A percentile compares a stretch with the other conserved stretches of the same genome.
Conservation (phyloP, 2,888 invertebrate genomes). For the Noctua janthina region DNA sequence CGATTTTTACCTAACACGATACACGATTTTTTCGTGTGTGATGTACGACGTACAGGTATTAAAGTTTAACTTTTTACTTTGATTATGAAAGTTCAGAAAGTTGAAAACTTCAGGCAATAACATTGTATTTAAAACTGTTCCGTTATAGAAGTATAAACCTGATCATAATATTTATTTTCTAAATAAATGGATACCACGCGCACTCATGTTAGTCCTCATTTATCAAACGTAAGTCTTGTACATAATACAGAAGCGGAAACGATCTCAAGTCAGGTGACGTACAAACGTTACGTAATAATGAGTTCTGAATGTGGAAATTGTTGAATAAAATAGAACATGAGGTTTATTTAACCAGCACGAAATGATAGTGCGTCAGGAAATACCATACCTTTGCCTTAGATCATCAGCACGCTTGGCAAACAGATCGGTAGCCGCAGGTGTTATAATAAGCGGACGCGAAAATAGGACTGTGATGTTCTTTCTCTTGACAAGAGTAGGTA, state of each 20-base stretch:
- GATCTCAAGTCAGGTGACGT: slow-evolving; percentile 31
- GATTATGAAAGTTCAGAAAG: background rate
- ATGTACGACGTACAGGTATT: slow-evolving; percentile 2
- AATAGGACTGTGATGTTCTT: slow-evolving; percentile 5
- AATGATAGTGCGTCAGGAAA: slow-evolving; percentile 24
- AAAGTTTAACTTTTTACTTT: background rate
- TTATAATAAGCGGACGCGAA: background rate
- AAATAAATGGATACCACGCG: slow-evolving; percentile 9
- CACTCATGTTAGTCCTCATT: slow-evolving; percentile 24
- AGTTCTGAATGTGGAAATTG: slow-evolving; percentile 26
- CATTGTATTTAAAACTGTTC: background rate
- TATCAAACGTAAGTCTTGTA: slow-evolving; percentile 16
- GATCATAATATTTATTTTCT: slow-evolving; percentile 5
- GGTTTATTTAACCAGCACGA: slow-evolving; percentile 17
- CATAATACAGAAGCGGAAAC: slow-evolving; percentile 48
- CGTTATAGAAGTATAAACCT: background rate
- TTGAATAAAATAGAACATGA: slow-evolving; percentile 38
- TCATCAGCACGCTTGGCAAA: slow-evolving; percentile 23
- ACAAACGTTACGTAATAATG: slow-evolving; percentile 40
- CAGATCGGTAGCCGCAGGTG: slow-evolving; percentile 22
- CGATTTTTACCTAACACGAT: background rate
- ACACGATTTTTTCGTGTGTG: no score
- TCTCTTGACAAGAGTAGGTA: background rate
- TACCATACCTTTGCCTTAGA: slow-evolving; percentile 4
- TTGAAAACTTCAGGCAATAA: background rate